phyloP scores from a whole-genome alignment of 2,888 invertebrate genomes.

The Andrena bucephala region DNA sequence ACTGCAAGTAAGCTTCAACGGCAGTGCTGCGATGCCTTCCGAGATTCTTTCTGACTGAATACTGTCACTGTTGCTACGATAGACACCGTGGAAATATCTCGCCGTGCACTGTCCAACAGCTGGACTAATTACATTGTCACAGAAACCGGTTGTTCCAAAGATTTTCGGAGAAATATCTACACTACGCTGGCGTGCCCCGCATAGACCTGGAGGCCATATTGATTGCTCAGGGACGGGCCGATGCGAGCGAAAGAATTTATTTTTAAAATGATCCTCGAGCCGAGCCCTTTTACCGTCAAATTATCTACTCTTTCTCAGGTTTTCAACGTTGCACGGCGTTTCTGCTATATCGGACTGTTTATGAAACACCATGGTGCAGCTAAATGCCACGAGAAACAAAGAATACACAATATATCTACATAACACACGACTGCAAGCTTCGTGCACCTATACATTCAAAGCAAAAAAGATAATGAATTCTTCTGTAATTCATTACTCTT shows the following conservation, averaged over 20 bases:
- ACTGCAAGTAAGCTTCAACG: conserved; percentile 28
- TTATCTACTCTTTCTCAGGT: conserved; percentile 10
- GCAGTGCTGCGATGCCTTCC: conserved; percentile 43
- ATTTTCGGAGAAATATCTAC: conserved; percentile 61
- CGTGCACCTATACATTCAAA: conserved; percentile 48
- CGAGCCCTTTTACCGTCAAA: conserved; percentile 52
- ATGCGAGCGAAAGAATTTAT: conserved; percentile 67
- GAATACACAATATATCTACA: conserved; percentile 26
- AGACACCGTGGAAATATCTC: conserved; percentile 56
- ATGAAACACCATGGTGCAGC: not conserved
- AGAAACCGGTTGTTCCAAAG: conserved; percentile 38
- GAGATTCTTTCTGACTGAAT: conserved; percentile 65
- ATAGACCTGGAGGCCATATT: conserved; percentile 77
- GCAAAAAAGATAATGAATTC: conserved; percentile 72
- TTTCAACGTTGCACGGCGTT: conserved; percentile 7
- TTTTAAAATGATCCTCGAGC: conserved; percentile 64
- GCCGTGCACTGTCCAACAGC: conserved; percentile 35
- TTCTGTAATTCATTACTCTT: conserved; percentile 50
- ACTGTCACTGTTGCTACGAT: conserved; percentile 32
- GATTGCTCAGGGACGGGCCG: conserved; percentile 76
- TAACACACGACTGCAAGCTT: conserved; percentile 31
- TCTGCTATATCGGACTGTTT: not conserved
- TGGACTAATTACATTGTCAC: conserved; percentile 64
- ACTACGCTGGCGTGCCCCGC: conserved; percentile 67
- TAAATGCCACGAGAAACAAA: conserved; percentile 4